Evolutionary conservation across 35 echinoderm and acorn worm species (phyloP).

Genomic region (Heliocidaris tuberculata): DNA sequence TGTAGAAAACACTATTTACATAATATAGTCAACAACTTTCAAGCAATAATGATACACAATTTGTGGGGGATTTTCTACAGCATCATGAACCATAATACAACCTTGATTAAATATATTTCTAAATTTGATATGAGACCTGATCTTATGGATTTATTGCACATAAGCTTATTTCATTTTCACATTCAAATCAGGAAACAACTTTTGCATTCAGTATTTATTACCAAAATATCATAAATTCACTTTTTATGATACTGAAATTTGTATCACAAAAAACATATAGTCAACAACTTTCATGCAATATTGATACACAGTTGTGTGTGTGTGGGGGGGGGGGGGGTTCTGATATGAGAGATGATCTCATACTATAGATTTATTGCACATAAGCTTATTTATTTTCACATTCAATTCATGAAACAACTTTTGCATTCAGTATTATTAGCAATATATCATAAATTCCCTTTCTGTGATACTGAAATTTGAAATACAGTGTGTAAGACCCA

Average conservation of each 20-base stretch:
- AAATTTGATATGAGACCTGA: background rate
- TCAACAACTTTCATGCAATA: too few relatives aligned
- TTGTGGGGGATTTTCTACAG: too few relatives aligned
- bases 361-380: background rate
- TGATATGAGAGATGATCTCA: background rate
- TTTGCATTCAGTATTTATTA: background rate
- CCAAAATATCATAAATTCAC: background rate
- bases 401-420: background rate
- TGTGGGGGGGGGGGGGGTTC: too few relatives aligned
- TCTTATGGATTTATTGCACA: background rate
- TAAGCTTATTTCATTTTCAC: background rate
- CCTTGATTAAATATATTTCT: too few relatives aligned
- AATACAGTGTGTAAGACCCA: too few relatives aligned
- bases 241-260: background rate
- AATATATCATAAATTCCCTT: too few relatives aligned
- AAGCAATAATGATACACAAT: too few relatives aligned
- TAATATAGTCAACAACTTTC: too few relatives aligned
- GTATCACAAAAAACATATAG: background rate
- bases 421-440: background rate
- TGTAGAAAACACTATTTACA: too few relatives aligned
- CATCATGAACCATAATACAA: too few relatives aligned
- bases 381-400: background rate
- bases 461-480: too few relatives aligned
- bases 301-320: too few relatives aligned
- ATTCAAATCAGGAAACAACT: background rate